A percentile compares a stretch with the other conserved stretches of the same genome.
Evolutionary conservation across 2,888 invertebrate species (phyloP).

Genomic region (Brachypterus glaber): DNA sequence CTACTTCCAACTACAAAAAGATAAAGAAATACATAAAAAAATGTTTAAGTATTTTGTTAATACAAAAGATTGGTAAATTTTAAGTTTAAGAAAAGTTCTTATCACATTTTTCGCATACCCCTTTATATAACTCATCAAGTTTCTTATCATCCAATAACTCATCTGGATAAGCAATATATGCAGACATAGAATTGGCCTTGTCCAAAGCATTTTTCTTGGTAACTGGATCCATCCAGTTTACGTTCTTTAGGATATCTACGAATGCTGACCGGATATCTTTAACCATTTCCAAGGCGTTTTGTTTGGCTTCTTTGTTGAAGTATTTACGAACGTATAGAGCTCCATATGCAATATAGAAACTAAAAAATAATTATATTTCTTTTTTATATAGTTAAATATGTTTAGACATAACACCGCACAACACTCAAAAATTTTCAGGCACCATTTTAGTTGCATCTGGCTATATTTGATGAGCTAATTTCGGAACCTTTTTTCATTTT

Average conservation of each 20-base stretch:
- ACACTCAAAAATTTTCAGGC: too few species aligned
- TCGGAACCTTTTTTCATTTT: too few species aligned
- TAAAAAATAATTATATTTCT: constrained; percentile 28
- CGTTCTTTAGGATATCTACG: constrained; percentile 62
- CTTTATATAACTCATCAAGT: constrained; percentile 67
- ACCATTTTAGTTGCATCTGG: too few species aligned
- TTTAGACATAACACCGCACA: too few species aligned
- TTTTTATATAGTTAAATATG: too few species aligned
- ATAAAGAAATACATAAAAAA: too few species aligned
- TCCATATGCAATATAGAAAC: constrained; percentile 67
- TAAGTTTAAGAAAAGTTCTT: too few species aligned
- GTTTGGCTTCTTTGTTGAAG: constrained; percentile 77
- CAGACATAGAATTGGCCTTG: constrained; percentile 73
- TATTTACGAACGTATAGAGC: constrained; percentile 80
- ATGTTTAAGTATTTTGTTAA: too few species aligned
- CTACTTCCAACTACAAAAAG: constrained; percentile 55
- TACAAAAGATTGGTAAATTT: too few species aligned
- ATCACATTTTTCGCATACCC: constrained; percentile 50
- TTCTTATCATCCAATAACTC: constrained; percentile 76
- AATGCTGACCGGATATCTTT: constrained; percentile 75
- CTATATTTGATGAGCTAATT: too few species aligned
- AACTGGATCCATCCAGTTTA: constrained; percentile 88
- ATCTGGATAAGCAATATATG: constrained; percentile 88
- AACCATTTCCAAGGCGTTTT: constrained; percentile 80
- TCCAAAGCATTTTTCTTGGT: constrained; percentile 68